Percentiles rank a stretch among this genome's conserved stretches.
These are phyloP conservation scores for Echinops telfairi DNA, from an alignment of 2,113 vertebrate species.

Conservation along the genomic window DNA sequence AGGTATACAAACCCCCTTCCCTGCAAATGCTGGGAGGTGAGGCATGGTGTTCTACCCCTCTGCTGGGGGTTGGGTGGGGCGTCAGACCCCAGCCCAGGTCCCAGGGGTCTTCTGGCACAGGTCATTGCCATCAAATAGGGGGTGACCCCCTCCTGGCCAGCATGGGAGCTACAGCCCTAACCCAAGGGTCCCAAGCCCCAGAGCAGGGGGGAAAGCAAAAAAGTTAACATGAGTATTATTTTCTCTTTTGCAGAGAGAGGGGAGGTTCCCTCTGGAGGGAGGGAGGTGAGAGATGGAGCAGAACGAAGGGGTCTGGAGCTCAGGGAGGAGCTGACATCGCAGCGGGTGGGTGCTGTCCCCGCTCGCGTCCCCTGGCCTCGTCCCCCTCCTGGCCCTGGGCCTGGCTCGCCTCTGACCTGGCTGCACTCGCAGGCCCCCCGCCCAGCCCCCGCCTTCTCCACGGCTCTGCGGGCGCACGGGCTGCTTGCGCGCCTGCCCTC, in stretches of 20 bases:
- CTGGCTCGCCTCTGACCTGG: rapidly evolving
- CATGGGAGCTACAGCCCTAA: neutral
- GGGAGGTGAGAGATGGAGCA: neutral
- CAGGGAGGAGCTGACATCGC: neutral
- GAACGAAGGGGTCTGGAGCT: neutral
- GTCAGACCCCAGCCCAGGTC: neutral
- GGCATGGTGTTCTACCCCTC: no score
- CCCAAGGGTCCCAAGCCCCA: neutral
- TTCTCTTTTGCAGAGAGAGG: neutral
- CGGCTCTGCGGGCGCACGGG: rapidly evolving
- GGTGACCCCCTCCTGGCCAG: no score
- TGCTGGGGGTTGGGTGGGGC: no score
- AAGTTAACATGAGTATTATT: no score
- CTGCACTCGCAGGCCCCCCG: no score
- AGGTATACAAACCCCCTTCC: neutral
- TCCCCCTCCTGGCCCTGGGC: rapidly evolving
- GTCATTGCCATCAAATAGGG: no score
- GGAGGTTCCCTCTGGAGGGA: no score
- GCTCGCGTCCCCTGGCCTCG: no score
- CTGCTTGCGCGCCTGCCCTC: constrained; percentile 64
- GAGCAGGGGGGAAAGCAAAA: no score
- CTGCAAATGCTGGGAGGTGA: neutral
- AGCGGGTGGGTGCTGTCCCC: neutral
- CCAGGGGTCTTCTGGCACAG: rapidly evolving
- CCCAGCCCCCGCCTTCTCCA: no score